Evolutionary conservation across 2,888 invertebrate genomes (phyloP), one percentile per base, ranked within the genome.

Genomic region (Agrotis exclamationis): DNA sequence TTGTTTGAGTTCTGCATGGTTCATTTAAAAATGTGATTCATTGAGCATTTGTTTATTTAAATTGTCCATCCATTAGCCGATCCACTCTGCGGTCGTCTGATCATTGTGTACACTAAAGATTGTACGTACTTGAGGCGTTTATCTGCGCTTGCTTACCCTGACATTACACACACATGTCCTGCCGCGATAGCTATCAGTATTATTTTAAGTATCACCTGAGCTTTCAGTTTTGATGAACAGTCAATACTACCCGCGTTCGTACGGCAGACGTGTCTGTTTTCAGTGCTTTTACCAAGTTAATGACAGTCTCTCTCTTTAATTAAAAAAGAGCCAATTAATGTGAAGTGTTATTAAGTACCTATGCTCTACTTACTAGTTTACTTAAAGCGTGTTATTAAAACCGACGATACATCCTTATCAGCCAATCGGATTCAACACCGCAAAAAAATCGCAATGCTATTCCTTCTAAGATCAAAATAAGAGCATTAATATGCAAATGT

Each of bases 141-240:
- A 80, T 77, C 72, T 70, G 51, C 67, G 68, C 74, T 85, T 76
- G 85, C 77, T 85, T 80, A 70, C 85, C 85, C 82, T 85, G 85
- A 85, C 84, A 85, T 79, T 80, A 84, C 75, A 67, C 76, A 82
- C 80, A 82, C 74, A 84, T 76, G 84, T 84, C 79, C 85, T 76
- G 77, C 28, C 68, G 57, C 70, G 73, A 77, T 73, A 77, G 80
- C 62, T 85, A 85, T 89, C 90, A 87, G 86, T 89, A 83, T 84
- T 88, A 74, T 86, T 88, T 88, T 92, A n/a, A n/a, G n/a, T n/a
- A 91, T 90, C 88, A 84, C 71, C 81, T 78, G 87, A 87, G 90
- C 89, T 90, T 91, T 90, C 85, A 89, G 86, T 81, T 84, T 87
- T 90, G 87, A 89, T 89, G 88, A 87, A 83, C 92, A 93, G 91